A percentile compares a stretch with the other conserved stretches of the same genome.
Conservation (phyloP, 2,888 invertebrate species). For the Sarcophaga caerulescens region DNA sequence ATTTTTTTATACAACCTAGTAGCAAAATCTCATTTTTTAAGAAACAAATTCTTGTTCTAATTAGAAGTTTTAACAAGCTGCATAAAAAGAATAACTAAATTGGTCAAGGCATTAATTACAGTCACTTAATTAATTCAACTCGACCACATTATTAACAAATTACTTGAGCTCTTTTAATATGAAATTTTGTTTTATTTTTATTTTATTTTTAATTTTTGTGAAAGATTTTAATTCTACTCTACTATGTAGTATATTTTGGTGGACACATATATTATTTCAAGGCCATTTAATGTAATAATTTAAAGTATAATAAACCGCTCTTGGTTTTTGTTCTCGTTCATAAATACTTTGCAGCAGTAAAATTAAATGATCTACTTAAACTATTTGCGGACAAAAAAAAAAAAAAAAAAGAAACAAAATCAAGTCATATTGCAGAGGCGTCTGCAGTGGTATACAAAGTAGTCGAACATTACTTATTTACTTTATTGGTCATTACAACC, state of each 20-base stretch:
- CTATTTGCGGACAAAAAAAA: neutral
- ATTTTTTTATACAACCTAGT: neutral
- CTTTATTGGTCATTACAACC: too few species aligned
- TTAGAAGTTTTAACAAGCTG: neutral
- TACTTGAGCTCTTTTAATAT: neutral
- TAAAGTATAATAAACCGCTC: neutral
- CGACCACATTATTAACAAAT: conserved; percentile 47
- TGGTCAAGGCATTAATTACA: conserved; percentile 26
- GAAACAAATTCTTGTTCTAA: neutral
- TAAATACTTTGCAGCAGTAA: conserved; percentile 6
- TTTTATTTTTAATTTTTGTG: neutral
- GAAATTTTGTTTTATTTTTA: neutral
- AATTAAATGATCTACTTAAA: conserved; percentile 25
- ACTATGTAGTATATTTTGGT: conserved; percentile 18
- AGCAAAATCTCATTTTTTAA: neutral
- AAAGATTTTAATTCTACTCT: conserved; percentile 20
- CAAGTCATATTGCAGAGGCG: neutral
- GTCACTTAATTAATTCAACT: conserved; percentile 19
- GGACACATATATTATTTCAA: conserved; percentile 41
- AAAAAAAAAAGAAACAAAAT: neutral
- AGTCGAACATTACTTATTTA: neutral
- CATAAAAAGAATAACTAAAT: conserved; percentile 12
- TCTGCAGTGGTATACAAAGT: neutral
- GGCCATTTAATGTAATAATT: conserved; percentile 13
- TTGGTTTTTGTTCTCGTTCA: neutral